phyloP scores from a whole-genome alignment of 2,797 vertebrate genomes.

The Sebastes nivosus region DNA sequence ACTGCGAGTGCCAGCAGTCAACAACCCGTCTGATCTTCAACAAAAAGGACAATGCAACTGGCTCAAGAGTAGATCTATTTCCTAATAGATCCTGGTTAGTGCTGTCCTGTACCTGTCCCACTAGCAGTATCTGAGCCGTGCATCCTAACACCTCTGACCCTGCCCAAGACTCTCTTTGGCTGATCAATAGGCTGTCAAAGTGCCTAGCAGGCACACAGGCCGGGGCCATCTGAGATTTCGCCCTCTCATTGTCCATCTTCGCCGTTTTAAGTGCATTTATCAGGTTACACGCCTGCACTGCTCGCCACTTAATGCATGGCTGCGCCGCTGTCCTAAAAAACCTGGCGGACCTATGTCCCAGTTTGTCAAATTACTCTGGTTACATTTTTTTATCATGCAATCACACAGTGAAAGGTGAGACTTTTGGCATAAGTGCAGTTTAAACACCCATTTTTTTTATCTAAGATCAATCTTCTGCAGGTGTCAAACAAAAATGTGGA shows the following conservation, averaged over 20 bases:
- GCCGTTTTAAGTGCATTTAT: conserved; percentile 81
- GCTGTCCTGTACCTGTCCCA: conserved; percentile 60
- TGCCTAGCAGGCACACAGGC: conserved; percentile 70
- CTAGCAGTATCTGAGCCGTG: conserved; percentile 51
- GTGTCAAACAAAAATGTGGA: conserved; percentile 1
- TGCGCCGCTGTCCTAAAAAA: conserved; percentile 63
- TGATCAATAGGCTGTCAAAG: conserved; percentile 81
- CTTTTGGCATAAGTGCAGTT: background rate
- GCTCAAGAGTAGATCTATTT: conserved; percentile 49
- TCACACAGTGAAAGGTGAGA: conserved; percentile 18
- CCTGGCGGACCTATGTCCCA: conserved; percentile 67
- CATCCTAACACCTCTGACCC: conserved; percentile 69
- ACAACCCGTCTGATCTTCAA: conserved; percentile 33
- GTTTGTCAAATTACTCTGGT: conserved; percentile 58
- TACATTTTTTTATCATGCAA: conserved; percentile 49
- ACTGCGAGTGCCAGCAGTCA: conserved; percentile 35
- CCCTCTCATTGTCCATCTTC: conserved; percentile 76
- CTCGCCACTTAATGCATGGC: conserved; percentile 70
- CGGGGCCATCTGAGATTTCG: conserved; percentile 73
- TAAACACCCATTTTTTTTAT: conserved; percentile 3
- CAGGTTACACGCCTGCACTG: conserved; percentile 71
- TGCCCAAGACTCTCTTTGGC: conserved; percentile 54
- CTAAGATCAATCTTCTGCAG: background rate
- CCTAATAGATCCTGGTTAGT: conserved; percentile 44
- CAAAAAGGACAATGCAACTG: conserved; percentile 38